Evolutionary conservation across 1,140 invertebrate species (phyloP), one percentile per base, ranked within the genome.

Genomic region (Hetaerina americana): DNA sequence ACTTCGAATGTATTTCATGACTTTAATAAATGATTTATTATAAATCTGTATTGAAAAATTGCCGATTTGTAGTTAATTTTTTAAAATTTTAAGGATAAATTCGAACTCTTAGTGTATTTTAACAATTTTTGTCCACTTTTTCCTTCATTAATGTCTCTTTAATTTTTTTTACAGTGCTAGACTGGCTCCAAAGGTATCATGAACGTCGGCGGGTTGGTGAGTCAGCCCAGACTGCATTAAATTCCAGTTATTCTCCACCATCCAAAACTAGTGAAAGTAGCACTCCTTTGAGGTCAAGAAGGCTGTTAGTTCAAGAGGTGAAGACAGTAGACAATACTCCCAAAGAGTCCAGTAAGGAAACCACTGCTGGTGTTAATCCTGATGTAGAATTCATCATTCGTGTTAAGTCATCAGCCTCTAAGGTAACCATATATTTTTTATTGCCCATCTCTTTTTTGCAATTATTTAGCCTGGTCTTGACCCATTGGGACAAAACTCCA

Each of bases 351-450:
- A 57, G 22, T 12, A 57, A 57, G 22, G 40, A 57, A 18, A n/a
- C n/a, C n/a, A n/a, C n/a, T n/a, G n/a, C n/a, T n/a, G 10, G 40
- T 57, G 40, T 57, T 66, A 84, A 84, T 74, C 81, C 85, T 22
- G 84, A 87, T 80, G 85, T 86, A 68, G 83, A 84, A 76, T 86
- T 86, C 77, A 82, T 84, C 70, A 83, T 87, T 75, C 84, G 86
- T 82, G 86, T 86, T 76, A 74, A 72, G 72, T 28, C 40, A 27
- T 70, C 40, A 18, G 40, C 40, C 15, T 57, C 40, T 1, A 57
- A 57, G 40, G 40, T 57, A 57, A 57, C 22, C 40, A 5, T 57
- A 57, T 18, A n/a, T 5, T 10, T 5, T 3, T 18, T 57, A 57
- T 57, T 57, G 40, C 10, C 40, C 2, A 2, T 57, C n/a, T n/a